Evolutionary conservation across 2,113 vertebrate genomes (phyloP), one percentile per base, ranked within the genome.

Genomic region (Calidris pugnax): DNA sequence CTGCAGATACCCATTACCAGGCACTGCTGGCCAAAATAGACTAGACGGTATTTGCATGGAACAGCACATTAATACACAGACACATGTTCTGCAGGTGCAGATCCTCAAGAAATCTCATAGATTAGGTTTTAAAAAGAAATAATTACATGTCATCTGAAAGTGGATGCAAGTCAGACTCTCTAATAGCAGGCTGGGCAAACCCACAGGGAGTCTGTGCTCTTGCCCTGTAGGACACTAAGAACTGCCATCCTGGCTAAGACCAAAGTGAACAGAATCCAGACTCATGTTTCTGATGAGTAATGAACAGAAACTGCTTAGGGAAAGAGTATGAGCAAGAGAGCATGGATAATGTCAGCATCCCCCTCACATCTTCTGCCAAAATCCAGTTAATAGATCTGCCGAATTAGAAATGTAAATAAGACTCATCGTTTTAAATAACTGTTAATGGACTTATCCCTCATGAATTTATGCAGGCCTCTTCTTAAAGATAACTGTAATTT

Each of bases 401-500:
- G 62, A 72, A 82, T 85, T 91, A 90, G 78, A 91, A 95, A 87
- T 64, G 53, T 87, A 91, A 91, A 80, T 92, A 92, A 56, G 74
- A 68, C 16, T 35, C 74, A 51, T 59, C 3, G 19, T 90, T 96
- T 91, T 60, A 87, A 87, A 68, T 73, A 87, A 48, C 74, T 14
- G 30, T n/a, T 87, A 94, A 76, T 64, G 39, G 66, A 79, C 39
- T 72, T 86, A 60, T 19, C 9, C 47, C 12, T 91, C 60, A 67
- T 72, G 5, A 86, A 93, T 96, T 94, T 93, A 91, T 89, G 45
- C 41, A 82, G 69, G 27, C 10, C 18, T 77, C 4, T 33, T 51
- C 50, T 95, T 72, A 85, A 81, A 47, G 6, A 6, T 33, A 67
- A 55, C 41, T 79, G 14, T 33, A 53, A 80, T 50, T 90, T 48